Evolutionary conservation across 2,113 vertebrate species (phyloP).

Genomic region (Rhinolophus ferrumequinum): DNA sequence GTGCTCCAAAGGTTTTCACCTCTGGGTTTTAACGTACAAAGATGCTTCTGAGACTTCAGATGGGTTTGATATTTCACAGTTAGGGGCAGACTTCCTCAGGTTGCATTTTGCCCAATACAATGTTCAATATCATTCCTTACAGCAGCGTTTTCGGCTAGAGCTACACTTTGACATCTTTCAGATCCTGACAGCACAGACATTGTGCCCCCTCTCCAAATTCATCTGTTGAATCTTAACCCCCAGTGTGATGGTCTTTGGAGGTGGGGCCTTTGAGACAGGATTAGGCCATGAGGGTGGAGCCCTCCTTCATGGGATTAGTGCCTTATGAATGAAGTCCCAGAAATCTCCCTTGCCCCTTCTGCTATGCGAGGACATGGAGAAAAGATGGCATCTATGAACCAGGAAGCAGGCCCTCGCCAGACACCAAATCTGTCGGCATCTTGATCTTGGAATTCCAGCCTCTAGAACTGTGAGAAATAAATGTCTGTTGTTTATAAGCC

Average conservation of each 20-base stretch:
- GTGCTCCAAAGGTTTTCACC: background rate
- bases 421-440: background rate
- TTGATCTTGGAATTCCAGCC: background rate
- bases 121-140: background rate
- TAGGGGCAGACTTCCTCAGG: background rate
- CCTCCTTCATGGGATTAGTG: background rate
- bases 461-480: background rate
- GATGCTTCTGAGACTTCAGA: background rate
- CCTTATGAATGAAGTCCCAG: background rate
- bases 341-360: background rate
- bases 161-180: background rate
- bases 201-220: background rate
- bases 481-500: background rate
- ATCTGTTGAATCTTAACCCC: background rate
- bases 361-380: background rate
- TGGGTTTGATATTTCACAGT: background rate
- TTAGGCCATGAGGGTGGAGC: background rate
- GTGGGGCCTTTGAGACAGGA: background rate
- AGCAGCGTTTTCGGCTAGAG: background rate
- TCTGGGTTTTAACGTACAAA: background rate
- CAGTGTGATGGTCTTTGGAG: background rate
- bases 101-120: background rate
- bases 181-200: background rate
- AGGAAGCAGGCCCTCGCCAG: background rate
- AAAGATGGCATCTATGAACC: background rate